Evolutionary conservation across 2,888 invertebrate genomes (phyloP), one percentile per base, ranked within the genome.

Genomic region (Teleogryllus oceanicus): DNA sequence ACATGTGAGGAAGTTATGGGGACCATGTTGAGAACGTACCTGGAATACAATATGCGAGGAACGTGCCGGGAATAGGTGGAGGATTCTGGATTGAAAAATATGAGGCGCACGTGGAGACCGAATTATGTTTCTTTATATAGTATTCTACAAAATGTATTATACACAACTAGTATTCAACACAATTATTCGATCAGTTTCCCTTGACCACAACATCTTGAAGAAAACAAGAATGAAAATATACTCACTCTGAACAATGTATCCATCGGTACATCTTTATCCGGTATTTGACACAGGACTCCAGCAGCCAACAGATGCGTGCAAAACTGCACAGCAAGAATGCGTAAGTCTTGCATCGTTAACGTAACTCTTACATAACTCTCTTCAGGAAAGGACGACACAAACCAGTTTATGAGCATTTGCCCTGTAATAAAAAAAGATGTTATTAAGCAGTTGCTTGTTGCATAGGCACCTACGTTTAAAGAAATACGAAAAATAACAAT

Each of bases 381-480:
- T 83, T 94, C 94, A 82, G 91, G 90, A 83, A 93, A 90, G 75
- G 94, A 93, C 78, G 95, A 94, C 83, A 94, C 89, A 84, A 96
- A 92, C 96, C 96, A 96, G 87, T 96, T 95, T 84, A 96, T 90
- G 85, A 97, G 90, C 94, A 96, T 96, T 88, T 96, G 94, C 87
- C 97, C 97, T 97, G 89, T 49, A 90, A 89, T 37, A 37, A 37
- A 8, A 37, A 37, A 37, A 3, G 2, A 37, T 0, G 37, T 8
- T 37, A 37, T 37, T 37, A 37, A 37, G 37, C 37, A 37, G 8
- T 37, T 37, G 37, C 37, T 37, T 37, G 8, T 37, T 4, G 37
- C 37, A 37, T 37, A 37, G 37, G 37, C 37, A 37, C 1, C 37
- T 37, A 37, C 10, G 37, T 37, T 37, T 37, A 37, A 5, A 37